phyloP scores from a whole-genome alignment of 2,888 invertebrate genomes.

The Keiferia lycopersicella region DNA sequence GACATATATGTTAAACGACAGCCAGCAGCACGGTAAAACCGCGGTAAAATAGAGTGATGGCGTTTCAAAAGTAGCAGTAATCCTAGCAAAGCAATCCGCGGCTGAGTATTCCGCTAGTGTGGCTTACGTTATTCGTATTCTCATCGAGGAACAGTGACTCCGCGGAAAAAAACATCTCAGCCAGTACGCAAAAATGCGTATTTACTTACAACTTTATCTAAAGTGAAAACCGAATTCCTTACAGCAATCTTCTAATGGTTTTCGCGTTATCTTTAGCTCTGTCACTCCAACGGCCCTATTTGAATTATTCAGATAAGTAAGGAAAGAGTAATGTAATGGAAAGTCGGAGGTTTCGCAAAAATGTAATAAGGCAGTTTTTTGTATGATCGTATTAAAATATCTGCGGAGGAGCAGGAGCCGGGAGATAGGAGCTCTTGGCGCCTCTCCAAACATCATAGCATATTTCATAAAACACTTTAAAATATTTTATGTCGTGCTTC shows the following conservation, averaged over 20 bases:
- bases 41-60: too few species aligned
- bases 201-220: constrained; percentile 30
- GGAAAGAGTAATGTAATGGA: constrained; percentile 53
- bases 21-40: too few species aligned
- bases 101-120: too few species aligned
- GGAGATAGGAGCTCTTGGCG: constrained; percentile 57
- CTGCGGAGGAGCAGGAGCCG: constrained; percentile 36
- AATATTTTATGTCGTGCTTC: constrained; percentile 40
- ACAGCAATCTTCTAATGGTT: constrained; percentile 56
- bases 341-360: constrained; percentile 49
- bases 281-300: constrained; percentile 46
- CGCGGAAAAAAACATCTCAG: not conserved
- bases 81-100: too few species aligned
- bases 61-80: too few species aligned
- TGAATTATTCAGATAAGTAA: constrained; percentile 58
- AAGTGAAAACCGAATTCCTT: constrained; percentile 40
- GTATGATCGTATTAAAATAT: constrained; percentile 41
- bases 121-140: too few species aligned
- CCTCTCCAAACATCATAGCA: constrained; percentile 54
- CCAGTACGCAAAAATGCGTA: constrained; percentile 16
- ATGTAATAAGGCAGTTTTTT: constrained; percentile 47
- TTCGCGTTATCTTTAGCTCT: constrained; percentile 46
- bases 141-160: too few species aligned
- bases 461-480: constrained; percentile 48
- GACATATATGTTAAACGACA: too few species aligned